Percentiles rank a stretch among this genome's conserved stretches.
Evolutionary conservation across 2,113 vertebrate species (phyloP).

Genomic region (Procavia capensis): DNA sequence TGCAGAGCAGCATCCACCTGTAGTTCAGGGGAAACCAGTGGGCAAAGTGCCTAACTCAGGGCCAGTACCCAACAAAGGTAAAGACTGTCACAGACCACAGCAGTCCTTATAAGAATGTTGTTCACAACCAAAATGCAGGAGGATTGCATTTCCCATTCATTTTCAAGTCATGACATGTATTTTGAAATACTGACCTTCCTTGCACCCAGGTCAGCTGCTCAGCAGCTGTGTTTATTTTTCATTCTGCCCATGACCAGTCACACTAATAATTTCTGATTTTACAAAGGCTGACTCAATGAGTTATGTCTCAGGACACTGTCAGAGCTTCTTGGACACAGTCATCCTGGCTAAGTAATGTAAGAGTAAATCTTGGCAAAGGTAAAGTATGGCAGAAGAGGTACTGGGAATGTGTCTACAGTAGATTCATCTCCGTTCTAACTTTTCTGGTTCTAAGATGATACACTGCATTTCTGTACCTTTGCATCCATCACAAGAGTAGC

Average conservation of each 20-base stretch:
- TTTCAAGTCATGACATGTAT: not conserved
- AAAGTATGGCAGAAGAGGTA: not conserved
- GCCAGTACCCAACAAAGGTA: not conserved
- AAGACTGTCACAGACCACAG: not conserved
- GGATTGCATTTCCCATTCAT: not conserved
- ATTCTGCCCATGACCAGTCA: not conserved
- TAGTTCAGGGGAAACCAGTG: not conserved
- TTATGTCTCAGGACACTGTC: not conserved
- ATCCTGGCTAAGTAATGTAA: constrained; percentile 10
- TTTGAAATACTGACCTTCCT: not conserved
- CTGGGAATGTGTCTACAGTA: not conserved
- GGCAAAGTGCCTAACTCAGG: not conserved
- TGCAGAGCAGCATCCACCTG: not conserved
- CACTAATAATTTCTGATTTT: not conserved
- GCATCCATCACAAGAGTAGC: not conserved
- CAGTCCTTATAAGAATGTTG: not conserved
- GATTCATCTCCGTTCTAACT: not conserved
- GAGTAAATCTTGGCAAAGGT: not conserved
- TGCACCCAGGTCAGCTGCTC: not conserved
- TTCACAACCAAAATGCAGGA: not conserved
- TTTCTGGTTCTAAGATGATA: not conserved
- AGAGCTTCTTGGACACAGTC: constrained; percentile 23
- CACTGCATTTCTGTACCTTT: not conserved
- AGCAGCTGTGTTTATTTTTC: not conserved
- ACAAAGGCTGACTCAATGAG: not conserved